Base-by-base conservation (phyloP, 2,113 vertebrate genomes). In the Ceyx cyanopectus region DNA sequence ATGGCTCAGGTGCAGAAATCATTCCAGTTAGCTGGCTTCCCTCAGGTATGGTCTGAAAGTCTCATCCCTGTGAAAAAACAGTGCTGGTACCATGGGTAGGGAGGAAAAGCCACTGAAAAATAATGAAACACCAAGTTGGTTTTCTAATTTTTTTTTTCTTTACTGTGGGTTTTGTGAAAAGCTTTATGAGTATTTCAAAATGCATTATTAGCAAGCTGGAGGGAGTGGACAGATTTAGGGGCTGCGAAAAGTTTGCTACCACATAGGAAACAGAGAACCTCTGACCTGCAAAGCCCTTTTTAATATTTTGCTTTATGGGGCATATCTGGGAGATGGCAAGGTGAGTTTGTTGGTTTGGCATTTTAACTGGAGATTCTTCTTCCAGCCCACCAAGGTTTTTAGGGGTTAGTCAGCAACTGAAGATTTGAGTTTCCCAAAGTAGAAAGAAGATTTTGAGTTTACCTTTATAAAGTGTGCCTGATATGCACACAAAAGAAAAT, bases 211-310 rank as follows among this genome's bases (percentile, higher is more conserved):
- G 17, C 3, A 14, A 89, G 23, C 27, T 77, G 68, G 82, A 66
- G 21, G 8, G 30, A 74, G 14, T 1, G 58, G 41, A 37, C 3
- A 53, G 58, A 68, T 78, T 1, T 73, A 41, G 43, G n/a, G 19
- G 16, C 53, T 41, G 22, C 34, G 70, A 76, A 67, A 66, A 17
- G 10, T 74, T 60, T 72, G 51, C 18, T 45, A 30, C n/a, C 43
- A 22, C 0, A 0, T 0, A 48, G 50, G 58, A 84, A 80, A 60
- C 1, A 0, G 65, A 72, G 40, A 83, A 48, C 12, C 10, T 43
- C 32, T 50, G 53, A 53, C 41, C 19, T 54, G 22, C 68, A 63
- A 37, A 62, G 30, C 7, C 48, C 23, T 78, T 60, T 53, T 40
- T 27, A 14, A 9, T 12, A 5, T n/a, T 75, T 78, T 30, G 7